Conservation (phyloP, 2,888 invertebrate species). For the Allacma fusca region DNA sequence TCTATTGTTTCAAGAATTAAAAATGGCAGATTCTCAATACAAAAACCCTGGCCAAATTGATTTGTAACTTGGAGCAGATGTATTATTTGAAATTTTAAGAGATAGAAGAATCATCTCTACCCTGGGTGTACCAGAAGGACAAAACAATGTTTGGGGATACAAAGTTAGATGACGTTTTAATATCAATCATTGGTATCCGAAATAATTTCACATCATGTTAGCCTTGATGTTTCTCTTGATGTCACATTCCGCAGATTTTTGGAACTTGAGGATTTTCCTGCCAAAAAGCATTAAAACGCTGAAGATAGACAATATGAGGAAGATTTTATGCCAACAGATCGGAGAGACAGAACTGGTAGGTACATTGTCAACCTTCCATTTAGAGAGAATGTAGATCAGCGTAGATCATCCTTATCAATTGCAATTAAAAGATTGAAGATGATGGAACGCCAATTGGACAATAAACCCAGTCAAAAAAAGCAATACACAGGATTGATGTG, state of each 20-base stretch:
- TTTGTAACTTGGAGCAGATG: constrained; percentile 28
- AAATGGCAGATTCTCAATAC: constrained; percentile 33
- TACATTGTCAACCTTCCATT: neutral
- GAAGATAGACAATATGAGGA: neutral
- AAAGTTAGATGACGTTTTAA: neutral
- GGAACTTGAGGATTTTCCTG: constrained; percentile 24
- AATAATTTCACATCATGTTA: neutral
- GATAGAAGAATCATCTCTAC: neutral
- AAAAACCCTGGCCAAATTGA: constrained; percentile 34
- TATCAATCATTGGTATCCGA: neutral
- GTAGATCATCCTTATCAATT: neutral
- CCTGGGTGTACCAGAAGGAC: neutral
- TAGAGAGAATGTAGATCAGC: neutral
- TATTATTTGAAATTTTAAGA: neutral
- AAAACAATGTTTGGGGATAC: neutral
- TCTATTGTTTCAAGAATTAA: neutral
- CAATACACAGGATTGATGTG: too few relatives aligned
- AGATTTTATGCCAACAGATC: neutral
- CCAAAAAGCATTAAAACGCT: neutral
- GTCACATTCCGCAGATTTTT: neutral
- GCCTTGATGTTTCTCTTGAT: too few relatives aligned
- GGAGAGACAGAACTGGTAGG: neutral
- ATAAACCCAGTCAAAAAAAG: neutral
- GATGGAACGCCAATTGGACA: neutral
- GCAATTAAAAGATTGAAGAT: neutral